phyloP scores from a whole-genome alignment of 2,888 invertebrate species.

The Orchestes rusci region DNA sequence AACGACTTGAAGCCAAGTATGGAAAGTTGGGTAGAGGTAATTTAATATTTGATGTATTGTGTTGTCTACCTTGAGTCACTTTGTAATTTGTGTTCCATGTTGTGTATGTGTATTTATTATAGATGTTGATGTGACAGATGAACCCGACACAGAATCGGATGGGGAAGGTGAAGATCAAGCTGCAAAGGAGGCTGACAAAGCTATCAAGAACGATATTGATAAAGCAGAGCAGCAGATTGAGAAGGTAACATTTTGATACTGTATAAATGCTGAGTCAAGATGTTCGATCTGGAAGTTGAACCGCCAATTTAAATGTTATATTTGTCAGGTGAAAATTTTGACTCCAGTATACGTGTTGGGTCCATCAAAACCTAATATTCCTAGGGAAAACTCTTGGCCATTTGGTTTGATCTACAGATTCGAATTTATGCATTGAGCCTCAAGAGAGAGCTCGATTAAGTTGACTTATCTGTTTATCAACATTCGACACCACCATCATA shows the following conservation, averaged over 20 bases:
- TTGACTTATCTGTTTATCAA: no score
- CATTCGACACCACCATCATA: no score
- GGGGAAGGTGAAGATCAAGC: slow-evolving; percentile 44
- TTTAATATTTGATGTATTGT: background rate
- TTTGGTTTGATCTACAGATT: no score
- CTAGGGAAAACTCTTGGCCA: no score
- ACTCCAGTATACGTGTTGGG: no score
- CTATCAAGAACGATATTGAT: slow-evolving; percentile 41
- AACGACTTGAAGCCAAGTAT: slow-evolving; percentile 65
- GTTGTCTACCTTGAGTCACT: slow-evolving; percentile 3
- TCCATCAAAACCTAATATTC: no score
- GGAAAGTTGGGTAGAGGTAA: slow-evolving; percentile 48
- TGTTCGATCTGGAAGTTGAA: no score
- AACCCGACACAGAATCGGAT: slow-evolving; percentile 35
- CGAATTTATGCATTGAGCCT: no score
- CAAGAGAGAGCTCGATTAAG: no score
- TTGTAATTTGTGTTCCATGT: background rate
- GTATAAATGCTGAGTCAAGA: no score
- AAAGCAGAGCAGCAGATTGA: slow-evolving; percentile 38
- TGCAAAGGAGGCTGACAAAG: slow-evolving; percentile 51
- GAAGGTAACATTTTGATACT: slow-evolving; percentile 39
- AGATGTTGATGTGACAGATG: slow-evolving; percentile 32
- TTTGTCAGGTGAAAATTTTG: no score
- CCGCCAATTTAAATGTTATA: no score
- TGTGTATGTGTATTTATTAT: slow-evolving; percentile 3